Percentiles rank a stretch among this genome's conserved stretches.
Conservation (phyloP, 1,140 invertebrate genomes). For the Zaprionus lachaisei region DNA sequence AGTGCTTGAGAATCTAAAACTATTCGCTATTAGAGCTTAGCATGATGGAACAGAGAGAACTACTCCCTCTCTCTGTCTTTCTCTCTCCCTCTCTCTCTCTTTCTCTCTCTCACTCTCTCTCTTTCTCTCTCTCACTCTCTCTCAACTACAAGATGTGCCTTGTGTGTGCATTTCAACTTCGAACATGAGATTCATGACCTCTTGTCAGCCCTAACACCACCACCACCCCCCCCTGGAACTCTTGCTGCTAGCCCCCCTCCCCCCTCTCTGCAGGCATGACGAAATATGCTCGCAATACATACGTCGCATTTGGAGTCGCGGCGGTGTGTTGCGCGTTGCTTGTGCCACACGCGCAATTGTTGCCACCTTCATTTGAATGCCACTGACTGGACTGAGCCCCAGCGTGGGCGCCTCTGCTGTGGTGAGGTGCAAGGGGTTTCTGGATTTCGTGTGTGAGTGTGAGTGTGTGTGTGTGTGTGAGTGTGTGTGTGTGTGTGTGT, state of each 20-base stretch:
- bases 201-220: not conserved
- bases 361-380: slow-evolving; percentile 65
- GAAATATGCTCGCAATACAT: slow-evolving; percentile 17
- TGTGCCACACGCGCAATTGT: slow-evolving; percentile 61
- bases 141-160: no score
- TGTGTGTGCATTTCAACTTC: slow-evolving; percentile 11
- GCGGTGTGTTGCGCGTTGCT: slow-evolving; percentile 2
- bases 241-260: not conserved
- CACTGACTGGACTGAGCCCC: not conserved
- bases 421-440: no score
- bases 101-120: no score
- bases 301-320: slow-evolving; percentile 18
- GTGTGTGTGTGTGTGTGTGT: slow-evolving; percentile 4
- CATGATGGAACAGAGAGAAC: no score
- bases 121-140: not conserved
- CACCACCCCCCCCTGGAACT: not conserved
- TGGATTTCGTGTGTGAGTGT: not conserved
- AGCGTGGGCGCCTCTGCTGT: not conserved
- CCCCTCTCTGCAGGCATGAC: not conserved
- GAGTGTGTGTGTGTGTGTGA: slow-evolving; percentile 3
- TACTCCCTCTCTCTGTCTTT: no score
- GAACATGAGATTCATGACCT: slow-evolving; percentile 12
- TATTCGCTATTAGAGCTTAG: no score
- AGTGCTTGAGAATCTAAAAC: no score
- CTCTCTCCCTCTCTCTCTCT: not conserved